Conservation (phyloP, 2,113 vertebrate genomes). For the Irena cyanogastra region DNA sequence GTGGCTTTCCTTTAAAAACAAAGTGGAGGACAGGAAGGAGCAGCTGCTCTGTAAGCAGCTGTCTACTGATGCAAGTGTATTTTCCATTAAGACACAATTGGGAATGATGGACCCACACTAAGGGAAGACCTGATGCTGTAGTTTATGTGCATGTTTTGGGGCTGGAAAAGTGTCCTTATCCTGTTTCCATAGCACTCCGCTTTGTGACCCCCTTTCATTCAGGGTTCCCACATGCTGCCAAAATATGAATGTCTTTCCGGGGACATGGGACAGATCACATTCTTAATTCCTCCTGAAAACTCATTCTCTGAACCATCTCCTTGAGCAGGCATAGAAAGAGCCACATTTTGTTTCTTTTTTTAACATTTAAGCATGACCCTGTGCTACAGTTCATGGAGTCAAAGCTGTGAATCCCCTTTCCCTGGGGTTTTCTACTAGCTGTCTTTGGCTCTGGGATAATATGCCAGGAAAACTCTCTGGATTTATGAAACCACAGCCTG, state of each 20-base stretch:
- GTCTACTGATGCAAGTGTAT: background rate
- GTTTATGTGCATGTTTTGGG: background rate
- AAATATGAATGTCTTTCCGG: background rate
- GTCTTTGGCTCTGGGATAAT: constrained; percentile 28
- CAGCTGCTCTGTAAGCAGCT: background rate
- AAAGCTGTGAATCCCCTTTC: constrained; percentile 19
- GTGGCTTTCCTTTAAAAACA: background rate
- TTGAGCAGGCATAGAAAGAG: background rate
- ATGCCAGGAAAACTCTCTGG: constrained; percentile 15
- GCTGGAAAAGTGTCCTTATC: background rate
- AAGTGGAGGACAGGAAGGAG: constrained; percentile 17
- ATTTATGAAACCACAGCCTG: constrained; percentile 57
- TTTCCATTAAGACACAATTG: background rate
- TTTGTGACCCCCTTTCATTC: background rate
- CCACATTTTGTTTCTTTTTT: background rate
- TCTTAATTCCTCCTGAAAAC: background rate
- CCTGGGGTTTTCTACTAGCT: constrained; percentile 5
- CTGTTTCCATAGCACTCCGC: background rate
- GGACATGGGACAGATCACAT: background rate
- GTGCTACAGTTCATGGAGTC: background rate
- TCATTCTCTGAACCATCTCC: background rate
- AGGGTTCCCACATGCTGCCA: background rate
- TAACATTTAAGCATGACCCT: background rate
- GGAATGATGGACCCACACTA: background rate
- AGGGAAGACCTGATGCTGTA: background rate